These are phyloP conservation scores for Hylomyscus alleni DNA, from an alignment of 2,797 vertebrate genomes.

Conservation along the genomic window DNA sequence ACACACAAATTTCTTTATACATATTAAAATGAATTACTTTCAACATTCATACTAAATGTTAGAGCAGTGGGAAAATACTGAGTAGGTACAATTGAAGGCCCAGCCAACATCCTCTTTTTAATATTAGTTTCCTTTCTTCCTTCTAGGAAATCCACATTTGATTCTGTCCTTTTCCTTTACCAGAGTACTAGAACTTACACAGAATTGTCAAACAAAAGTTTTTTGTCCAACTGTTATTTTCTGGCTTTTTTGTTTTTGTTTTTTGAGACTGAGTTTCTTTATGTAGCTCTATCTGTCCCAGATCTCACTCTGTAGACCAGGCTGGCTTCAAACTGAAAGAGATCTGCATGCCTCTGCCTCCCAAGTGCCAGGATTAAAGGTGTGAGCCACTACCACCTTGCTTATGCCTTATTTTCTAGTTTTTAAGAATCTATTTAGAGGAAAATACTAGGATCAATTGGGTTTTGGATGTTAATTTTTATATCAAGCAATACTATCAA, in stretches of 20 bases:
- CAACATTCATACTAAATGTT: constrained; percentile 39
- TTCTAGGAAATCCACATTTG: constrained; percentile 74
- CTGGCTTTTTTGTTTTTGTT: background rate
- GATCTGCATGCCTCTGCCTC: background rate
- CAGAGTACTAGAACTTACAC: background rate
- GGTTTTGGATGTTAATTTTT: background rate
- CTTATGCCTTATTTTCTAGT: background rate
- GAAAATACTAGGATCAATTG: background rate
- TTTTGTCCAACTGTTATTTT: constrained; percentile 43
- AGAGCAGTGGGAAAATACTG: constrained; percentile 27
- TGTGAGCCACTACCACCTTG: background rate
- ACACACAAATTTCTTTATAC: constrained; percentile 54
- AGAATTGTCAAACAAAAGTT: background rate
- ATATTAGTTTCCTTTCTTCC: constrained; percentile 71
- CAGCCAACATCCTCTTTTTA: constrained; percentile 64
- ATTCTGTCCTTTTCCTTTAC: background rate
- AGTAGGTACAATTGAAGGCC: constrained; percentile 1
- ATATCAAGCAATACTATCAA: background rate
- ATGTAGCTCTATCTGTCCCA: background rate
- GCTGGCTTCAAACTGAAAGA: background rate
- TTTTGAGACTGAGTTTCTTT: background rate
- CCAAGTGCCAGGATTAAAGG: background rate
- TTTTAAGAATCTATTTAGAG: constrained; percentile 8
- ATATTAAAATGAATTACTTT: constrained; percentile 53
- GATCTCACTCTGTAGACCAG: background rate